These are phyloP conservation scores for Condylostylus longicornis DNA, from an alignment of 1,140 invertebrate species.

Conservation along the genomic window DNA sequence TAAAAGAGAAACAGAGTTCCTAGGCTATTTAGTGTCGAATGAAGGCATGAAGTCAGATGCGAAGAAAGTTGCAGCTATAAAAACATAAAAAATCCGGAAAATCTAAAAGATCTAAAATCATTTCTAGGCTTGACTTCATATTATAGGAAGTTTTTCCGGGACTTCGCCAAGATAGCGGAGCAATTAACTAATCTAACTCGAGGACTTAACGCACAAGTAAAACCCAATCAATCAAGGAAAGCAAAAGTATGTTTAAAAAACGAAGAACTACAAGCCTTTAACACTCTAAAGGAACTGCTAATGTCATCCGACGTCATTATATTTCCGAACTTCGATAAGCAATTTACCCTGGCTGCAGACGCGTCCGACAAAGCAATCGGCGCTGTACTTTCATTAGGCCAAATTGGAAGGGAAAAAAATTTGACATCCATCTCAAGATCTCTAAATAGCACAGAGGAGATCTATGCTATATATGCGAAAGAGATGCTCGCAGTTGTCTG, in stretches of 20 bases:
- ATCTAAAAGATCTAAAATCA: constrained; percentile 3
- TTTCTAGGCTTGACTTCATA: constrained; percentile 3
- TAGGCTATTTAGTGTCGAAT: constrained; percentile 1
- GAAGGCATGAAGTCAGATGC: constrained; percentile 2
- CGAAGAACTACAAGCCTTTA: constrained; percentile 19
- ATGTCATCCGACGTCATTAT: constrained; percentile 28
- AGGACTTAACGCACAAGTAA: constrained; percentile 4
- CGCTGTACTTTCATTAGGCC: constrained; percentile 20
- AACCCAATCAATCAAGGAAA: constrained; percentile 5
- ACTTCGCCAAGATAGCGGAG: constrained; percentile 3
- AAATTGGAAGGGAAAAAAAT: constrained; percentile 18
- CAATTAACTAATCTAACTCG: constrained; percentile 4
- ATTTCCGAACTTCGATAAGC: too few relatives aligned
- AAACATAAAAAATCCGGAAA: neutral
- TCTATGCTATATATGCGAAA: constrained; percentile 15
- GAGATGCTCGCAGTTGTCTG: constrained; percentile 22
- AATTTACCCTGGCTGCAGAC: constrained; percentile 18
- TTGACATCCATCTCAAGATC: constrained; percentile 21
- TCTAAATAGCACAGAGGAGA: constrained; percentile 17
- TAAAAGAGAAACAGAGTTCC: constrained; percentile 1
- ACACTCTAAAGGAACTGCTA: constrained; percentile 27
- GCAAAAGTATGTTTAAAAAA: neutral
- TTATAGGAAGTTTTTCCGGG: constrained; percentile 3
- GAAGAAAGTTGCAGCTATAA: constrained; percentile 2
- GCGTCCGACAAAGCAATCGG: constrained; percentile 16